Percentiles rank a stretch among this genome's conserved stretches.
Evolutionary conservation across 2,797 vertebrate species (phyloP).

Genomic region (Lacerta viridis): DNA sequence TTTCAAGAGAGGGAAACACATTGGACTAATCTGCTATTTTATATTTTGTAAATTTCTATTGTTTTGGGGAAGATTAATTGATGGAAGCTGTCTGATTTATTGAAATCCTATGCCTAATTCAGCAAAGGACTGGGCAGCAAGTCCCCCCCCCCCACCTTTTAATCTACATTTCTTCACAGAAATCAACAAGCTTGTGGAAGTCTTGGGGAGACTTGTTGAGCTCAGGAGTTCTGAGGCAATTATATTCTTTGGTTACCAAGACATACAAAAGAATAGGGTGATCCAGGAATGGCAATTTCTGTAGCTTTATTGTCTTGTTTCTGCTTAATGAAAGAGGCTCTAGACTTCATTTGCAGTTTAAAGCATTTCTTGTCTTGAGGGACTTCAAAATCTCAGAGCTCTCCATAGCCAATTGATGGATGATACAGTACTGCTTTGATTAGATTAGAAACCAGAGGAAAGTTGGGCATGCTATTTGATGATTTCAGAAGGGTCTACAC

Average conservation of each 20-base stretch:
- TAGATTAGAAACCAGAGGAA: not conserved
- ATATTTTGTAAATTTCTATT: not conserved
- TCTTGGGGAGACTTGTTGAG: not conserved
- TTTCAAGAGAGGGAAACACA: not conserved
- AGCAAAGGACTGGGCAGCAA: not conserved
- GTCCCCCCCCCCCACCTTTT: no score
- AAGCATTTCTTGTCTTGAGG: not conserved
- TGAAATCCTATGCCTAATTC: not conserved
- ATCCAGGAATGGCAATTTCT: not conserved
- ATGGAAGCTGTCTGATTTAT: not conserved
- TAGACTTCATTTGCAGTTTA: not conserved
- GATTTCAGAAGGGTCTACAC: not conserved
- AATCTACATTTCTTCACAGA: not conserved
- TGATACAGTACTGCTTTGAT: not conserved
- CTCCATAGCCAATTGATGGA: not conserved
- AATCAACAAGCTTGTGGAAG: not conserved
- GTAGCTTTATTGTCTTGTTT: no score
- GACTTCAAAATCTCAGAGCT: not conserved
- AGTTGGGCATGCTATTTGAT: not conserved
- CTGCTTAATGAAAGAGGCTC: not conserved
- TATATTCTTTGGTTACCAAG: not conserved
- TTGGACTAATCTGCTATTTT: not conserved
- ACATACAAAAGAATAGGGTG: not conserved
- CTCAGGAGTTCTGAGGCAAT: not conserved
- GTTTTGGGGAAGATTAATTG: not conserved